These are phyloP conservation scores for Jordanella pulchra DNA, from an alignment of 2,797 vertebrate genomes.

Conservation along the genomic window DNA sequence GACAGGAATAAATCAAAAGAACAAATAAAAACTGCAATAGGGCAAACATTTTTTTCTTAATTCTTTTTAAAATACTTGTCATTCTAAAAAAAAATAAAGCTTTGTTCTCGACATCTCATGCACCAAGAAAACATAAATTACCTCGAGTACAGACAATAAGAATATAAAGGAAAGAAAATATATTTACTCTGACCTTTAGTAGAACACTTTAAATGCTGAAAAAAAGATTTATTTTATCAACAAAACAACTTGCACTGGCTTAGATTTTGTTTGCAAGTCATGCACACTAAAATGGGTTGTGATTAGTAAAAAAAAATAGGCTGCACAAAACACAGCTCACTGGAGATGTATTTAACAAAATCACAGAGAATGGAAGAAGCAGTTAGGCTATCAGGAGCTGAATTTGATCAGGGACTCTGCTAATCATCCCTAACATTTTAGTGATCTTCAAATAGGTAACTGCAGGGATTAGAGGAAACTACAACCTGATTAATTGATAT, in stretches of 20 bases:
- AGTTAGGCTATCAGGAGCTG: too few relatives aligned
- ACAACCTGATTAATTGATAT: background rate
- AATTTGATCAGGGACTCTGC: too few relatives aligned
- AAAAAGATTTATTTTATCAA: background rate
- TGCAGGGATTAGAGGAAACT: background rate
- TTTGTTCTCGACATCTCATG: background rate
- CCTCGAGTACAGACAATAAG: background rate
- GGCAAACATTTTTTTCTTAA: background rate
- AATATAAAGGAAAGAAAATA: background rate
- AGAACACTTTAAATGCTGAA: background rate
- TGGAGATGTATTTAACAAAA: too few relatives aligned
- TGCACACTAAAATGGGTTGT: too few relatives aligned
- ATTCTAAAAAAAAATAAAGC: background rate
- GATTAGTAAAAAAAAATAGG: too few relatives aligned
- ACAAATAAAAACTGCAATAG: background rate
- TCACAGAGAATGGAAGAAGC: too few relatives aligned
- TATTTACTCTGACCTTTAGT: background rate
- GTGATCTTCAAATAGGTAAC: background rate
- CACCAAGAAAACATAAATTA: background rate
- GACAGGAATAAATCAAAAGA: background rate
- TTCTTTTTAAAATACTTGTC: background rate
- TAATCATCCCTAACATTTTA: background rate
- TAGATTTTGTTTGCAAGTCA: too few relatives aligned
- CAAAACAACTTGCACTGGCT: too few relatives aligned
- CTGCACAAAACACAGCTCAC: too few relatives aligned